Conservation (phyloP, 92 coral and sea anemone species). For the Umimayanthus kanabou region DNA sequence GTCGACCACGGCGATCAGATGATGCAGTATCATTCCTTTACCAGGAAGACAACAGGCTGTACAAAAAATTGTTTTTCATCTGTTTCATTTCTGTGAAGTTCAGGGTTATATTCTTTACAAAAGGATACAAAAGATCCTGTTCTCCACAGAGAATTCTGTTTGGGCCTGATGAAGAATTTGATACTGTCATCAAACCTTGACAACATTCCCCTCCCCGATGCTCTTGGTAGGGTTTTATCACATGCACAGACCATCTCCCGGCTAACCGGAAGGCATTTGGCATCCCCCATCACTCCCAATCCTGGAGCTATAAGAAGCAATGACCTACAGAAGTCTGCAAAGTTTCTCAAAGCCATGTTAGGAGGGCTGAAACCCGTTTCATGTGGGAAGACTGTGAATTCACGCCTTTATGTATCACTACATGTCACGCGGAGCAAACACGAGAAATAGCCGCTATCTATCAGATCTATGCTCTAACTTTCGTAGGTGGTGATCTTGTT, state of each 20-base stretch:
- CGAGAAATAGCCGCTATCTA: too few relatives aligned
- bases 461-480: too few relatives aligned
- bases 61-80: slow-evolving; percentile 45
- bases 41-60: slow-evolving; percentile 36
- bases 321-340: slow-evolving; percentile 36
- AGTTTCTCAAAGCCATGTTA: slow-evolving; percentile 19
- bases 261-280: slow-evolving; percentile 38
- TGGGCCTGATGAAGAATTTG: slow-evolving; percentile 11
- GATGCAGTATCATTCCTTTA: slow-evolving; percentile 29
- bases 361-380: slow-evolving; percentile 29
- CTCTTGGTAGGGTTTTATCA: slow-evolving; percentile 27
- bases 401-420: slow-evolving; percentile 8
- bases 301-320: slow-evolving; percentile 43
- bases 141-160: slow-evolving; percentile 12
- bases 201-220: slow-evolving; percentile 23
- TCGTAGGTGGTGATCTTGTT: too few relatives aligned
- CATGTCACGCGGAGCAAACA: too few relatives aligned
- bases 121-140: background rate
- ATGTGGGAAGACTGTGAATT: slow-evolving; percentile 25
- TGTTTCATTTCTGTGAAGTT: slow-evolving; percentile 48
- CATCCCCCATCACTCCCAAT: slow-evolving; percentile 28
- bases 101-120: slow-evolving; percentile 28
- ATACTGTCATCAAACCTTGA: background rate
- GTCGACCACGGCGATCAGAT: slow-evolving; percentile 52
- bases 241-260: slow-evolving; percentile 30